phyloP scores from a whole-genome alignment of 2,888 invertebrate species.

The Acronicta aceris region DNA sequence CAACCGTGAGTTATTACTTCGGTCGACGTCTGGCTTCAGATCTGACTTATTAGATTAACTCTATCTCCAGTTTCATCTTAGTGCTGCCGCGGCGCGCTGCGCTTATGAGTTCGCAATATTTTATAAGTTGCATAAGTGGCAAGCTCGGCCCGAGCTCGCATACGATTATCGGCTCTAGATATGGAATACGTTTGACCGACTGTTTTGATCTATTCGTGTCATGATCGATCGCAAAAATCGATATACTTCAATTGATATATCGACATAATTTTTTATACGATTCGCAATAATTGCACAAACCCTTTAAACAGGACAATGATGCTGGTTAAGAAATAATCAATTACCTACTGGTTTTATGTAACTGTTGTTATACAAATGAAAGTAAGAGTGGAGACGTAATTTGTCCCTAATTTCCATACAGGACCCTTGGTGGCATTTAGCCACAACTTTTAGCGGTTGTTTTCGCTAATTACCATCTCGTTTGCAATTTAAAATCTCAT shows the following conservation, averaged over 20 bases:
- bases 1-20: constrained; percentile 84
- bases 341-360: constrained; percentile 79
- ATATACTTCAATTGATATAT: constrained; percentile 50
- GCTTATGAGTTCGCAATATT: constrained; percentile 86
- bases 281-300: constrained; percentile 68
- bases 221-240: constrained; percentile 66
- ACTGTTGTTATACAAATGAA: constrained; percentile 80
- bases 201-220: constrained; percentile 75
- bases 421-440: constrained; percentile 80
- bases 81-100: constrained; percentile 68
- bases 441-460: constrained; percentile 80
- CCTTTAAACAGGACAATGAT: constrained; percentile 71
- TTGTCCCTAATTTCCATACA: constrained; percentile 87
- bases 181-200: constrained; percentile 71
- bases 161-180: constrained; percentile 80
- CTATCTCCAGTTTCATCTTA: constrained; percentile 84
- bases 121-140: constrained; percentile 82
- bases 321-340: constrained; percentile 80
- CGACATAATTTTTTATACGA: constrained; percentile 52
- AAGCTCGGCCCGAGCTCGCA: constrained; percentile 67
- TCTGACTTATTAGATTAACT: constrained; percentile 89
- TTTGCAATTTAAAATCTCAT: constrained; percentile 86
- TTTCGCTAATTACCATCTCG: constrained; percentile 88
- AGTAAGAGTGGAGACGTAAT: constrained; percentile 85
- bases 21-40: constrained; percentile 84